phyloP scores from a whole-genome alignment of 2,113 vertebrate genomes.

The Oncorhynchus clarkii region DNA sequence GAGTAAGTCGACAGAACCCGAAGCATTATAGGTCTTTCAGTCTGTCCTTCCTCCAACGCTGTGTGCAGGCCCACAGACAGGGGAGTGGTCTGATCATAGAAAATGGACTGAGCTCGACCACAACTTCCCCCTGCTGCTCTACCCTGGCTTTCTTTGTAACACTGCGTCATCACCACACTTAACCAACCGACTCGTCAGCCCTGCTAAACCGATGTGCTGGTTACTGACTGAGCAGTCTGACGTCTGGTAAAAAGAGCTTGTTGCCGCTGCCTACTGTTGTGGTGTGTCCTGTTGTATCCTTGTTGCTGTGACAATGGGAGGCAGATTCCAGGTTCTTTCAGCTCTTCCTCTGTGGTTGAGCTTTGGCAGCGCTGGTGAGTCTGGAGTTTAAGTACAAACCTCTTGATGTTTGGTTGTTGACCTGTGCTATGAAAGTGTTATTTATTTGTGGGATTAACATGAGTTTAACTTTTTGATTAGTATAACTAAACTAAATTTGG shows the following conservation, averaged over 20 bases:
- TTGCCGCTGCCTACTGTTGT: neutral
- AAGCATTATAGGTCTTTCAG: too few species aligned
- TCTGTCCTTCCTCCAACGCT: too few species aligned
- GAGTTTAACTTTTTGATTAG: neutral
- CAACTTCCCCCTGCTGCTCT: constrained; percentile 66
- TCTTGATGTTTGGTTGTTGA: neutral
- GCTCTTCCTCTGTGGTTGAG: constrained; percentile 59
- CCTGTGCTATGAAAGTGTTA: neutral
- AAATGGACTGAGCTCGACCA: constrained; percentile 71
- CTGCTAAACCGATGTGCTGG: neutral
- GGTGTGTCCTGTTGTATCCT: neutral
- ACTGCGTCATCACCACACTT: neutral
- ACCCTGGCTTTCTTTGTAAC: constrained; percentile 25
- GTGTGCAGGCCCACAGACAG: too few species aligned
- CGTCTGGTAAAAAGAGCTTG: neutral
- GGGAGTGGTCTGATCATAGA: too few species aligned
- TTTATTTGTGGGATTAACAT: neutral
- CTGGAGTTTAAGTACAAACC: neutral
- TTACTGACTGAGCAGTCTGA: neutral
- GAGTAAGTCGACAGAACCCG: too few species aligned
- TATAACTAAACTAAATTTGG: neutral
- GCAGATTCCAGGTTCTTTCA: constrained; percentile 29
- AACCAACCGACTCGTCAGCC: constrained; percentile 8
- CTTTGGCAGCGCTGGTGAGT: constrained; percentile 69
- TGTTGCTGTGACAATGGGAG: constrained; percentile 30